Base-by-base conservation (phyloP, 2,797 vertebrate species). In the Pempheris klunzingeri region DNA sequence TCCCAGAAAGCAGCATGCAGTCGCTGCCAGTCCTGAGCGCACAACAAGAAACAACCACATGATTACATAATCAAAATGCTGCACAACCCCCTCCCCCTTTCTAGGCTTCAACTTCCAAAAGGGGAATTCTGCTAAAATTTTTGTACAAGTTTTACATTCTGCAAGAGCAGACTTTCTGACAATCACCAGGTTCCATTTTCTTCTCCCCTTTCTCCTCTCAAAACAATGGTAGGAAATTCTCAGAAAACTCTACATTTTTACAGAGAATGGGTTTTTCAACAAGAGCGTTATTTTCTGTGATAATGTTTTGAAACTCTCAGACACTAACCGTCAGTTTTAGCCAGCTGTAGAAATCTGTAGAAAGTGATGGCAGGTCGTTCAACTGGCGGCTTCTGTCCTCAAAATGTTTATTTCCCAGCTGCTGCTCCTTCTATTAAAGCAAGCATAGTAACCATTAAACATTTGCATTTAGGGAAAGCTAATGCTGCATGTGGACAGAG, bases 301-400 rank as follows among this genome's bases (percentile, higher is more conserved):
- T 32, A 53, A 0, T 65, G 11, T 57, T 68, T 20, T 15, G 26
- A 61, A 71, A 54, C 36, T 17, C 3, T 58, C 1, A 53, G 39
- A 59, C 26, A 93, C 94, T 67, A 22, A 96, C 95, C 90, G 93
- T 79, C 81, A 96, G 73, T 2, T 77, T 75, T 1, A 92, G 71
- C 95, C 95, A 96, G 41, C 30, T 79, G 61, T 78, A 17, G 63
- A 93, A 94, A 71, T 93, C 91, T 24, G 92, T 93, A 6, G 92
- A 93, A 18, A 93, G 87, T 7, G 53, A 59, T 0, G 95, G 95
- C 36, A 96, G 87, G n/a, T 78, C 77, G 24, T 74, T 83, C 2
- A 96, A 47, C 34, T 83, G 86, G 22, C 62, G 57, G 18, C 80
- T 82, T 81, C 84, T 85, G 86, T 93, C 86, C 43, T 94, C 92